These are phyloP conservation scores for Tubulanus polymorphus DNA, from an alignment of 2,888 invertebrate species.

Conservation along the genomic window DNA sequence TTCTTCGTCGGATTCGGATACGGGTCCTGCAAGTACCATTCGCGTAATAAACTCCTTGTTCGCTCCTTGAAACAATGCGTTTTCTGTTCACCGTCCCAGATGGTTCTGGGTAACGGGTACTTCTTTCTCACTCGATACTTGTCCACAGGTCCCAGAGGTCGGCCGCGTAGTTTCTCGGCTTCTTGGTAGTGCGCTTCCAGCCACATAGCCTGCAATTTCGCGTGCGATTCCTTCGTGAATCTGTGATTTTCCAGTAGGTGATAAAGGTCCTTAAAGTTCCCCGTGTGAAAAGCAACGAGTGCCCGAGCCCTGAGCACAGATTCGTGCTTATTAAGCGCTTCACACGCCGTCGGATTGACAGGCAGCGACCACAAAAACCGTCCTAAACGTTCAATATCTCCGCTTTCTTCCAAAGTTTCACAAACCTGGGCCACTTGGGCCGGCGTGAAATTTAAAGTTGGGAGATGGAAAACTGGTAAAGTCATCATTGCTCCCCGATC, in stretches of 20 bases:
- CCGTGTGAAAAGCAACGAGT: constrained; percentile 85
- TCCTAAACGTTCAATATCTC: constrained; percentile 62
- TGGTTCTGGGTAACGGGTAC: constrained; percentile 85
- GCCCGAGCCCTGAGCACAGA: constrained; percentile 81
- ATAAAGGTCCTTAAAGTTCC: constrained; percentile 84
- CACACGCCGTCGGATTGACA: constrained; percentile 73
- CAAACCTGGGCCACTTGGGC: constrained; percentile 52
- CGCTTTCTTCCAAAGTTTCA: constrained; percentile 56
- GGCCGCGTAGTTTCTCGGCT: constrained; percentile 81
- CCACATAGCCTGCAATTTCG: constrained; percentile 86
- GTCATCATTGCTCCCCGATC: not conserved
- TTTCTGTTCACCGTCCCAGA: constrained; percentile 95
- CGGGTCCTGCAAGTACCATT: constrained; percentile 81
- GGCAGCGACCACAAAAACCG: constrained; percentile 87
- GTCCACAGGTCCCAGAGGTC: constrained; percentile 89
- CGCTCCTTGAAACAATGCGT: constrained; percentile 93
- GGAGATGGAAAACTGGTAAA: constrained; percentile 32
- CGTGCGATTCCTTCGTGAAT: constrained; percentile 84
- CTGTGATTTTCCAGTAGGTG: constrained; percentile 83
- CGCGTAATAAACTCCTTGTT: constrained; percentile 86
- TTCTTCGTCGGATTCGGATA: constrained; percentile 93
- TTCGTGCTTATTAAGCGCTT: constrained; percentile 77
- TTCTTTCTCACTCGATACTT: constrained; percentile 91
- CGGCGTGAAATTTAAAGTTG: constrained; percentile 49
- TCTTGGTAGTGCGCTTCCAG: constrained; percentile 90